Evolutionary conservation across 2,888 invertebrate genomes (phyloP).

Genomic region (Parnassius smintheus): DNA sequence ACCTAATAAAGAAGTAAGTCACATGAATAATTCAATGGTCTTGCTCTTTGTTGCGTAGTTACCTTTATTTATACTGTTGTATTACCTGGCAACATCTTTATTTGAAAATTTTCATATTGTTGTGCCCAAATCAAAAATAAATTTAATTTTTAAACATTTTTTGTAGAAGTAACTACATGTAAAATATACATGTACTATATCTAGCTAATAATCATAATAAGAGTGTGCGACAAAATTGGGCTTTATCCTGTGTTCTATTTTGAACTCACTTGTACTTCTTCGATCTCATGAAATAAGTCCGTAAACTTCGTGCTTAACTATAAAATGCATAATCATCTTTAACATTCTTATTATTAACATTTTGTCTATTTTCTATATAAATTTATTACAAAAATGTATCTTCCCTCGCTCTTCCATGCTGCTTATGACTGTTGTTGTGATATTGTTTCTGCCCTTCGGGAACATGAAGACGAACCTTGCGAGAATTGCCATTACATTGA

Average conservation of each 20-base stretch:
- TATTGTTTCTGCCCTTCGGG: conserved; percentile 56
- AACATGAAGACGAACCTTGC: conserved; percentile 67
- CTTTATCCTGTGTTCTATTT: background rate
- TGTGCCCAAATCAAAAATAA: background rate
- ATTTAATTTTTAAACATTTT: too few species aligned
- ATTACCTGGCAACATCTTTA: background rate
- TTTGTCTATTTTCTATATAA: background rate
- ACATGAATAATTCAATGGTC: background rate
- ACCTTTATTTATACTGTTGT: background rate
- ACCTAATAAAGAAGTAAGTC: background rate
- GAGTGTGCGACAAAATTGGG: too few species aligned
- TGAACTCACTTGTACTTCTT: background rate
- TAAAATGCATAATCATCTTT: background rate
- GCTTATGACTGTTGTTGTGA: conserved; percentile 65
- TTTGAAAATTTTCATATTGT: background rate
- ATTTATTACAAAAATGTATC: conserved; percentile 65
- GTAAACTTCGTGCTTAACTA: background rate
- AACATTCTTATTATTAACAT: background rate
- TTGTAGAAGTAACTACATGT: too few species aligned
- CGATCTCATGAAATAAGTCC: background rate
- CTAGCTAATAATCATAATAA: too few species aligned
- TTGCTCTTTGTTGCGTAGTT: background rate
- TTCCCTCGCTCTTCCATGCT: conserved; percentile 49
- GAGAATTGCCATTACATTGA: conserved; percentile 64
- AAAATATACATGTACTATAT: too few species aligned